Evolutionary conservation across 2,797 vertebrate species (phyloP), one percentile per base, ranked within the genome.

Genomic region (Australoheros facetus): DNA sequence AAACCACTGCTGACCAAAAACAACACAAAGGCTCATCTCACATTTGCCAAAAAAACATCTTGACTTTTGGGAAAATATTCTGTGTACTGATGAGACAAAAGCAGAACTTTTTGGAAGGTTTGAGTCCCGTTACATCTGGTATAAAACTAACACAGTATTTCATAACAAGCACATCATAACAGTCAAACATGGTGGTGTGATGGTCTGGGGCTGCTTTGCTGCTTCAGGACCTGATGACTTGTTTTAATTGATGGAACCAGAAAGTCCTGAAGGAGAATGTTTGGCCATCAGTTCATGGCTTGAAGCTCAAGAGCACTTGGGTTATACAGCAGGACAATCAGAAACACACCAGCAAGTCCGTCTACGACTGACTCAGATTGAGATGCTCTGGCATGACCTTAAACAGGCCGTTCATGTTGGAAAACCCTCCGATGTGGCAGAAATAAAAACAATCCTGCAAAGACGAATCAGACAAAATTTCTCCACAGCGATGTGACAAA

Each of bases 101-200:
- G 28, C 28, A 5, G 28, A 30, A 30, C 28, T 30, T 5, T 30
- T 30, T 30, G 28, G 28, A 30, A 30, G 28, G 28, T 30, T 30
- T 30, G 28, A 0, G 21, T 13, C 12, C n/a, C 0, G 0, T 39
- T 2, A 2, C 34, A 39, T 39, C 59, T 62, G 4, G 34, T 14
- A 34, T 62, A 23, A 62, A 62, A 23, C n/a, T 39, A 62, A 23
- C 59, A 39, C 34, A 62, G n/a, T 34, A 62, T 23, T 39, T 39
- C n/a, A 62, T 62, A 0, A 62, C 21, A 62, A 42, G n/a, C 39
- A 62, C 39, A 23, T 42, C n/a, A 62, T 23, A 42, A 23, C 12
- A 62, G 34, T 62, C 13, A 42, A 23, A 62, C 1, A 0, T 62
- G 34, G 59, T 62, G 34, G 34, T 23, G 34, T 42, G 59, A 62